Conservation (phyloP, 2,113 vertebrate species). For the Spilogale gracilis region DNA sequence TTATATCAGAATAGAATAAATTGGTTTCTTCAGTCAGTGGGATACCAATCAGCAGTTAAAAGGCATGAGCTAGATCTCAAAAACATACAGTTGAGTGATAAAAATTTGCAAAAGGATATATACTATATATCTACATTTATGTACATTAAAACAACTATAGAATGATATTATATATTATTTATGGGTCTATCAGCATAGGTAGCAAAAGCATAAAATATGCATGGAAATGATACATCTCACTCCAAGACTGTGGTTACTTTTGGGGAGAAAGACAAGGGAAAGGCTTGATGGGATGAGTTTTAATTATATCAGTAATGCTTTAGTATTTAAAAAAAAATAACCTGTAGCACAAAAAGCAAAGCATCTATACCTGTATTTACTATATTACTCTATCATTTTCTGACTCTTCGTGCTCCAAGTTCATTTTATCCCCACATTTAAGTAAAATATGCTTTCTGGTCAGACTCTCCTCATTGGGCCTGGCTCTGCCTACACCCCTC, state of each 20-base stretch:
- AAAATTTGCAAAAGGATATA: conserved; percentile 3
- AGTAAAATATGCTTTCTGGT: conserved; percentile 48
- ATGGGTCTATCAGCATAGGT: not conserved
- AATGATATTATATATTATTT: conserved; percentile 15
- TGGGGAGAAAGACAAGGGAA: not conserved
- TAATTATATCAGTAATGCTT: conserved; percentile 5
- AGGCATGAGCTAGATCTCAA: conserved; percentile 33
- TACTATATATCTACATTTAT: not conserved
- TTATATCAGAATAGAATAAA: conserved; percentile 24
- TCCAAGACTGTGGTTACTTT: conserved; percentile 29
- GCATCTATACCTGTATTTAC: not conserved
- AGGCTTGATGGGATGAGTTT: not conserved
- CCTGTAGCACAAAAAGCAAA: not conserved
- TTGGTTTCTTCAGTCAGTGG: not conserved
- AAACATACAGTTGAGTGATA: not conserved
- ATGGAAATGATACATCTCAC: not conserved
- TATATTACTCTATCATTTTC: conserved; percentile 14
- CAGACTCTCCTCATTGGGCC: conserved; percentile 28
- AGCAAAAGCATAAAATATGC: conserved; percentile 25
- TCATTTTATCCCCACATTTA: conserved; percentile 42
- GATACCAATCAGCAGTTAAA: conserved; percentile 35
- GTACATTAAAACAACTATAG: conserved; percentile 1
- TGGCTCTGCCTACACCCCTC: not conserved
- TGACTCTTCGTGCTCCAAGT: conserved; percentile 21
- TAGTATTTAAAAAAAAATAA: not conserved